A percentile compares a stretch with the other conserved stretches of the same genome.
Evolutionary conservation across 2,113 vertebrate genomes (phyloP).

Genomic region (Pandion haliaetus): DNA sequence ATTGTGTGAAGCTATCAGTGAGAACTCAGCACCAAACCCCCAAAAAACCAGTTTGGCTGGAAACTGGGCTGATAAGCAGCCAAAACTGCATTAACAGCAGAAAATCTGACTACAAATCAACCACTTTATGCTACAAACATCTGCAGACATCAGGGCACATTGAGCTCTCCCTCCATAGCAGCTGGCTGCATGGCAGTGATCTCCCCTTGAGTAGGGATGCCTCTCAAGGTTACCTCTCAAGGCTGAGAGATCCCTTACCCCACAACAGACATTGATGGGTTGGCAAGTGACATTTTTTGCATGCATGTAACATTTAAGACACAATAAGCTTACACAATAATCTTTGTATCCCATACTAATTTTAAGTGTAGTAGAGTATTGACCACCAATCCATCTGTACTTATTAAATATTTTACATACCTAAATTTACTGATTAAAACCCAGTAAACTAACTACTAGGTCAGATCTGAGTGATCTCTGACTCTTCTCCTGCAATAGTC

Average conservation of each 20-base stretch:
- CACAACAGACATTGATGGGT: background rate
- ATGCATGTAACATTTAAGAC: background rate
- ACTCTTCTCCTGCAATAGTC: background rate
- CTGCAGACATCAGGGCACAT: background rate
- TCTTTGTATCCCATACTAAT: background rate
- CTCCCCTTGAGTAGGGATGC: background rate
- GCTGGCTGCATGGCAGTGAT: background rate
- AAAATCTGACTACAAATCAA: background rate
- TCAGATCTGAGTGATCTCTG: background rate
- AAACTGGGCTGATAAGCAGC: background rate
- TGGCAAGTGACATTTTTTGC: background rate
- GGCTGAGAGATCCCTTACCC: background rate
- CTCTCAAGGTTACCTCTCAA: background rate
- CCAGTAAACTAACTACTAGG: background rate
- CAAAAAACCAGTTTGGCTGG: background rate
- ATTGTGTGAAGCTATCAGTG: background rate
- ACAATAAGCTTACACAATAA: fast-evolving
- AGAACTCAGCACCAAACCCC: background rate
- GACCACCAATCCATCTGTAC: background rate
- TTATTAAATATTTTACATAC: background rate
- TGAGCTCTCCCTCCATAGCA: background rate
- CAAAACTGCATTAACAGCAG: background rate
- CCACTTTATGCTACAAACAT: background rate
- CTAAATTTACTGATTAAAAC: background rate
- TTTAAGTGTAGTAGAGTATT: background rate